Evolutionary conservation across 2,888 invertebrate species (phyloP).

Genomic region (Pammene fasciana): DNA sequence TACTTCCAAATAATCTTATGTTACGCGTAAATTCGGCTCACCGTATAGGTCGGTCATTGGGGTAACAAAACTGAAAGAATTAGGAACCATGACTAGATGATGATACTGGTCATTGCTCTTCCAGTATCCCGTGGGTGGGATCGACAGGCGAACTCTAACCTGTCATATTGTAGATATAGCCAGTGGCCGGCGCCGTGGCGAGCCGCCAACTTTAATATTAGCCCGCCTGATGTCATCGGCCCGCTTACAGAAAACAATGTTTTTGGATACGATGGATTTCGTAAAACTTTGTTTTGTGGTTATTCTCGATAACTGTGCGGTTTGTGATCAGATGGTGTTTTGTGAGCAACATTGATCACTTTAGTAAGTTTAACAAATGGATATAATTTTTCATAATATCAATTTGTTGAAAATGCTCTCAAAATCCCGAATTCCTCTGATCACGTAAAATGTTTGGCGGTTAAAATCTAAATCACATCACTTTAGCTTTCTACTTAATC

Average conservation of each 20-base stretch:
- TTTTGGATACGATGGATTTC: conserved; percentile 43
- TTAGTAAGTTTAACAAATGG: no score
- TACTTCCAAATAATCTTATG: no score
- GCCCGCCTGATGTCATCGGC: conserved; percentile 73
- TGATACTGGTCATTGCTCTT: not conserved
- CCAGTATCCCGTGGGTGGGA: conserved; percentile 14
- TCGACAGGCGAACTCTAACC: conserved; percentile 39
- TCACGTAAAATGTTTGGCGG: no score
- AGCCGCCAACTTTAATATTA: conserved; percentile 78
- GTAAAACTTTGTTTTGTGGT: conserved; percentile 10
- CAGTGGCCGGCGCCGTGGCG: conserved; percentile 54
- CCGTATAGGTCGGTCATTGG: no score
- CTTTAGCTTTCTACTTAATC: no score
- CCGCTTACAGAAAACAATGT: conserved; percentile 63
- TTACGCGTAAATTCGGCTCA: no score
- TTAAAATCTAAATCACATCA: no score
- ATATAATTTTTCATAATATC: no score
- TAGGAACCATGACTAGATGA: not conserved
- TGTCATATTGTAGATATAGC: conserved; percentile 33
- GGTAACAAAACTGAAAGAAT: no score
- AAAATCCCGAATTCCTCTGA: no score
- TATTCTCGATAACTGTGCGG: not conserved
- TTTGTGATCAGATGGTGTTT: not conserved
- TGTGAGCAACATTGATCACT: not conserved
- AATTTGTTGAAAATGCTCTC: no score